These are phyloP conservation scores for Xiphophorus hellerii DNA, from an alignment of 2,113 vertebrate species.

Conservation along the genomic window DNA sequence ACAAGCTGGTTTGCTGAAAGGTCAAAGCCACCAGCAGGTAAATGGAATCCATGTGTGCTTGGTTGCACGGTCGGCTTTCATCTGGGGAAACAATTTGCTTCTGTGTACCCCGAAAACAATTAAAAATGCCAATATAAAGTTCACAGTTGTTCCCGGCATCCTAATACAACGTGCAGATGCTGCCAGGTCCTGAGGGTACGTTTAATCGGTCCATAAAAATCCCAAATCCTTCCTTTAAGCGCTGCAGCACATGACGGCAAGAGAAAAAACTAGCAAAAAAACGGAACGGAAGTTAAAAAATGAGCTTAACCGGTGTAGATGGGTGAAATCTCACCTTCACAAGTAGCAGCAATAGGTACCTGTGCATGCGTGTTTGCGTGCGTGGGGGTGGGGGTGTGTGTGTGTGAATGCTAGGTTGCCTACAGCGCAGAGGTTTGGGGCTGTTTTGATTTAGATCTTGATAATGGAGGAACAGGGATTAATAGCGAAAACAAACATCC, in stretches of 20 bases:
- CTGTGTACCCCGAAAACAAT: slow-evolving; percentile 55
- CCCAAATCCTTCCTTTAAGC: slow-evolving; percentile 10
- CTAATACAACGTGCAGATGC: slow-evolving; percentile 17
- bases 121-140: slow-evolving; percentile 48
- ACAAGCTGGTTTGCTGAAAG: slow-evolving; percentile 63
- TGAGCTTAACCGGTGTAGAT: background rate
- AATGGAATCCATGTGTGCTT: slow-evolving; percentile 64
- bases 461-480: slow-evolving; percentile 75
- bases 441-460: slow-evolving; percentile 70
- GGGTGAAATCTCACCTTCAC: slow-evolving; percentile 20
- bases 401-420: slow-evolving; percentile 31
- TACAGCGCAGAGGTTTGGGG: slow-evolving; percentile 65
- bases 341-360: background rate
- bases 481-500: slow-evolving; percentile 80
- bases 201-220: slow-evolving; percentile 9
- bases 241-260: background rate
- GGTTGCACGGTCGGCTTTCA: slow-evolving; percentile 44
- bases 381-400: slow-evolving; percentile 12
- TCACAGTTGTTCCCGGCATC: slow-evolving; percentile 39
- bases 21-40: slow-evolving; percentile 50
- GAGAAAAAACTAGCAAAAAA: background rate
- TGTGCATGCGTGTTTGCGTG: background rate
- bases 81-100: slow-evolving; percentile 54
- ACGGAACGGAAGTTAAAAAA: slow-evolving; percentile 9
- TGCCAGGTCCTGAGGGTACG: slow-evolving; percentile 1